phyloP scores from a whole-genome alignment of 1,140 invertebrate genomes.

The Stegodyphus mimosarum region DNA sequence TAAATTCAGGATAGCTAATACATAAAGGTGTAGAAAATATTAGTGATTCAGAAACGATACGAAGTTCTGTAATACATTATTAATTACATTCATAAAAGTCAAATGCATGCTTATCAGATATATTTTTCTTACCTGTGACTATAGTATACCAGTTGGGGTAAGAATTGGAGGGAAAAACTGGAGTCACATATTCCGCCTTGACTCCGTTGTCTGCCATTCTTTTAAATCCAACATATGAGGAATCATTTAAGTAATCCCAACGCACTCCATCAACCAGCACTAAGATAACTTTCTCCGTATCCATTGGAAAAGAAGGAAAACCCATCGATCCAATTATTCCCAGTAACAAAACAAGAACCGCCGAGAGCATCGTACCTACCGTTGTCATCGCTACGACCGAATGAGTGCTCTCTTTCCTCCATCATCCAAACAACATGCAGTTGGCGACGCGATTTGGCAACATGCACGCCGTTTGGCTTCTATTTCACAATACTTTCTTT shows the following conservation, averaged over 20 bases:
- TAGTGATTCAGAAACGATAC: no score
- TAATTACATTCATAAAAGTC: no score
- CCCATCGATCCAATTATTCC: background rate
- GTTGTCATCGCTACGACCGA: background rate
- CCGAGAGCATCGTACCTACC: background rate
- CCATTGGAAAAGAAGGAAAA: slow-evolving; percentile 6
- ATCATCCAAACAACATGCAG: no score
- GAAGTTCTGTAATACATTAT: no score
- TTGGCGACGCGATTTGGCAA: no score
- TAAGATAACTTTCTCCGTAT: slow-evolving; percentile 42
- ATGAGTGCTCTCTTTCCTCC: background rate
- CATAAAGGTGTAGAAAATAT: no score
- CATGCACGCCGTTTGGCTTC: background rate
- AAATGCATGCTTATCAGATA: background rate
- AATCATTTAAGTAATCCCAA: slow-evolving; percentile 55
- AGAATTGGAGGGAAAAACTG: slow-evolving; percentile 59
- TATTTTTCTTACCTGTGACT: slow-evolving; percentile 49
- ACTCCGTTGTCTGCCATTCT: slow-evolving; percentile 53
- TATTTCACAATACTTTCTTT: background rate
- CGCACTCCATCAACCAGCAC: slow-evolving; percentile 53
- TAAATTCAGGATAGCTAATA: no score
- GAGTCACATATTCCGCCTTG: slow-evolving; percentile 48
- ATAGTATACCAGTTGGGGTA: slow-evolving; percentile 61
- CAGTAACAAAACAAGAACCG: background rate
- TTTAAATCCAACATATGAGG: slow-evolving; percentile 36